Conservation (phyloP, 2,797 vertebrate species). For the Eulemur mongoz region DNA sequence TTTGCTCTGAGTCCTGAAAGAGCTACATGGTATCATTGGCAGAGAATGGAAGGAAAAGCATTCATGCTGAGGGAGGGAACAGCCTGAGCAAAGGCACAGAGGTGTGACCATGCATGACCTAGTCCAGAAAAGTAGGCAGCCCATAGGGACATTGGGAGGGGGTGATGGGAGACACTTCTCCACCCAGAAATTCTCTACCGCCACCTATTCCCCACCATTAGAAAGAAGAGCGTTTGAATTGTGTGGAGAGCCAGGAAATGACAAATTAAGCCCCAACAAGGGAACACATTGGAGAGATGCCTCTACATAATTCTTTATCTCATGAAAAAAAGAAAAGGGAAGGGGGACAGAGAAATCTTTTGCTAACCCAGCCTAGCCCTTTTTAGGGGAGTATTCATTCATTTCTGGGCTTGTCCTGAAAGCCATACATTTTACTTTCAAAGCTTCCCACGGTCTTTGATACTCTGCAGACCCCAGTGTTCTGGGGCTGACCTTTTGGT, state of each 20-base stretch:
- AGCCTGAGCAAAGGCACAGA: background rate
- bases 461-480: constrained; percentile 72
- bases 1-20: background rate
- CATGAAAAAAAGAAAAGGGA: constrained; percentile 20
- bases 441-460: constrained; percentile 70
- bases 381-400: constrained; percentile 52
- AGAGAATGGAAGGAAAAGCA: background rate
- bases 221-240: constrained; percentile 54
- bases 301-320: constrained; percentile 63
- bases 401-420: constrained; percentile 73
- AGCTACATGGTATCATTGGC: background rate
- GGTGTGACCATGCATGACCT: rapidly evolving
- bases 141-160: background rate
- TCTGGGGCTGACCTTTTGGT: constrained; percentile 81
- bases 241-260: constrained; percentile 47
- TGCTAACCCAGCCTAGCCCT: constrained; percentile 59
- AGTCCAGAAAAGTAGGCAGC: background rate
- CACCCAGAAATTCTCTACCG: background rate
- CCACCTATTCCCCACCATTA: background rate
- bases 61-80: background rate
- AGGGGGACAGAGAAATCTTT: background rate
- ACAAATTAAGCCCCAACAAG: background rate
- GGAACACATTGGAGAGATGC: background rate
- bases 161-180: background rate
- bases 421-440: constrained; percentile 85